Percentiles rank a stretch among this genome's conserved stretches.
Conservation (phyloP, 2,113 vertebrate species). For the Tychaedon coryphoeus region DNA sequence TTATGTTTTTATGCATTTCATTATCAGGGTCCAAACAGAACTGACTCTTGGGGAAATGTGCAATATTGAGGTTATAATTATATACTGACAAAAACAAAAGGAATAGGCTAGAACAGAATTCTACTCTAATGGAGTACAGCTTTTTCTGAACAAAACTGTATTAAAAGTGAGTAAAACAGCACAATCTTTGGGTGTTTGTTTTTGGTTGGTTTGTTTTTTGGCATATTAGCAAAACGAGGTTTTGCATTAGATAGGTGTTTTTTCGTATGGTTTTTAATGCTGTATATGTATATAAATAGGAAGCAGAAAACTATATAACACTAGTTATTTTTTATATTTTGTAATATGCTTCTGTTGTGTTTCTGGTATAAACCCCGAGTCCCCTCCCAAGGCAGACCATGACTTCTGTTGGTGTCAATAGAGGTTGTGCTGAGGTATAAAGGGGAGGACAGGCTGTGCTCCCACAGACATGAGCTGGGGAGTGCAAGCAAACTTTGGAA, state of each 20-base stretch:
- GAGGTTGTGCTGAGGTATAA: not conserved
- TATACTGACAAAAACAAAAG: constrained; percentile 25
- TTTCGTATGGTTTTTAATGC: constrained; percentile 63
- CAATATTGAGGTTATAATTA: constrained; percentile 59
- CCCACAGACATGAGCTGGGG: not conserved
- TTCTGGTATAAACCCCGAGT: constrained; percentile 33
- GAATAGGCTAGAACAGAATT: constrained; percentile 44
- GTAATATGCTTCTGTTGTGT: constrained; percentile 65
- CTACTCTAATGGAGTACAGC: constrained; percentile 39
- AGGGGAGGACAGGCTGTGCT: not conserved
- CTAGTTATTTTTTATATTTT: constrained; percentile 77
- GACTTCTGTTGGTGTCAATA: not conserved
- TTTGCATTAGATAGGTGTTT: constrained; percentile 63
- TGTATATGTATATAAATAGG: constrained; percentile 71
- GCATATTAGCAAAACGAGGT: constrained; percentile 18
- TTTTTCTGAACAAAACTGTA: constrained; percentile 70
- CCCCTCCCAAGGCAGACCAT: not conserved
- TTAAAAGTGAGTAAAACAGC: constrained; percentile 34
- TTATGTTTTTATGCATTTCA: constrained; percentile 74
- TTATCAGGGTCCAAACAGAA: constrained; percentile 77
- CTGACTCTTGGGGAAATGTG: constrained; percentile 69
- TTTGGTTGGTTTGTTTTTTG: constrained; percentile 4
- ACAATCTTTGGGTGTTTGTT: constrained; percentile 40
- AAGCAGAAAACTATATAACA: constrained; percentile 59
- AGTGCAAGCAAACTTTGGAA: not conserved